Conservation (phyloP, 2,888 invertebrate genomes). For the Heliothis peltigera region DNA sequence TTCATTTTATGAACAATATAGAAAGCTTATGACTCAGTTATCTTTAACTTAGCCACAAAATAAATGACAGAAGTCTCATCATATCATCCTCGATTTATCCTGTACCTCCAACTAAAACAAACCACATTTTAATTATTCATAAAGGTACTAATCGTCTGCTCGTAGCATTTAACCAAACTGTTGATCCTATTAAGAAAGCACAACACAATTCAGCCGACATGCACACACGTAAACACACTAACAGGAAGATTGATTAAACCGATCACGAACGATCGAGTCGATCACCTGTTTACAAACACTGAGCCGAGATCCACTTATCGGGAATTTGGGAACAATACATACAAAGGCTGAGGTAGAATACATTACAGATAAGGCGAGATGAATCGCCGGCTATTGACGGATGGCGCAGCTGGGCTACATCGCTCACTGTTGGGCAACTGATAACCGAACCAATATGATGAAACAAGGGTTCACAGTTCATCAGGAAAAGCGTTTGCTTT, state of each 20-base stretch:
- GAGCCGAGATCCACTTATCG: slow-evolving; percentile 43
- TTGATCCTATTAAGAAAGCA: no score
- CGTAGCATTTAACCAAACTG: not conserved
- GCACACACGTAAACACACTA: not conserved
- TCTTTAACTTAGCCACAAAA: no score
- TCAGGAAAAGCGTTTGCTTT: slow-evolving; percentile 35
- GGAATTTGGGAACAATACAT: slow-evolving; percentile 42
- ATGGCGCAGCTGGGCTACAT: slow-evolving; percentile 42
- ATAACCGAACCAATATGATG: slow-evolving; percentile 49
- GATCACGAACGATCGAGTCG: slow-evolving; percentile 25
- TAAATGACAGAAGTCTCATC: no score
- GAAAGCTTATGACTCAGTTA: slow-evolving; percentile 20
- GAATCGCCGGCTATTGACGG: slow-evolving; percentile 56
- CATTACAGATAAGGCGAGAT: slow-evolving; percentile 61
- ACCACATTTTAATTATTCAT: no score
- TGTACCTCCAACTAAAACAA: no score
- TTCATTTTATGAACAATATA: not conserved
- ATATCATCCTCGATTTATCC: no score
- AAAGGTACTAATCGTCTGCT: no score
- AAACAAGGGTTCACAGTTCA: slow-evolving; percentile 53
- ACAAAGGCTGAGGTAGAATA: slow-evolving; percentile 51
- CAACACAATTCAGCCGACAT: no score
- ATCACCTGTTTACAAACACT: slow-evolving; percentile 31
- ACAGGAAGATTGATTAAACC: slow-evolving; percentile 1
- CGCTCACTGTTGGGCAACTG: slow-evolving; percentile 52